A percentile compares a stretch with the other conserved stretches of the same genome.
These are phyloP conservation scores for Porites australiensis DNA, from an alignment of 64 coral and sea anemone genomes.

Conservation along the genomic window DNA sequence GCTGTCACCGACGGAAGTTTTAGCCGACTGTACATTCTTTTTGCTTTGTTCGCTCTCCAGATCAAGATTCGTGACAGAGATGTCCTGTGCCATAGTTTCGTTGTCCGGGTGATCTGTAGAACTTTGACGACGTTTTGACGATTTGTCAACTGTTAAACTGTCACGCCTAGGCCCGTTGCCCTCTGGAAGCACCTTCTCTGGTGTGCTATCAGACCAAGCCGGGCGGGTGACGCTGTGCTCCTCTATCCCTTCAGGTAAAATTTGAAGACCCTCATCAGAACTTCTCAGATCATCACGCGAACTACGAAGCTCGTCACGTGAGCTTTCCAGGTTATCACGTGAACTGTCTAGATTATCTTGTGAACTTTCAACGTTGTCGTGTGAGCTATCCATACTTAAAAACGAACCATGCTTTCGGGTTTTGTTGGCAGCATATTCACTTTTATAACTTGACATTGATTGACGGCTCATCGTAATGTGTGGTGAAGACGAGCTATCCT, in stretches of 20 bases:
- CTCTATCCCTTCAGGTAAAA: not conserved
- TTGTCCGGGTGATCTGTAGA: not conserved
- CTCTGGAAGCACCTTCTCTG: not conserved
- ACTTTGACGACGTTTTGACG: not conserved
- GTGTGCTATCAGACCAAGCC: not conserved
- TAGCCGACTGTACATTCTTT: not conserved
- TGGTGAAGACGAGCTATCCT: not conserved
- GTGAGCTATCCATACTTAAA: not conserved
- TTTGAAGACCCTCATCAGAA: not conserved
- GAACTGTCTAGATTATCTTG: conserved; percentile 5
- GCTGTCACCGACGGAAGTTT: not conserved
- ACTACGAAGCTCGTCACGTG: not conserved
- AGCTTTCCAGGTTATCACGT: conserved; percentile 1
- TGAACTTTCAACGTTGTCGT: not conserved
- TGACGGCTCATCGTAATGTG: not conserved
- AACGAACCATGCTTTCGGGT: conserved; percentile 2
- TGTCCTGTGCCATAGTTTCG: conserved; percentile 28
- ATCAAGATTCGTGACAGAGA: conserved; percentile 39
- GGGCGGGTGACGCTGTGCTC: not conserved
- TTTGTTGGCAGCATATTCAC: not conserved
- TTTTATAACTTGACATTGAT: conserved; percentile 26
- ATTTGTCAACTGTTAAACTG: not conserved
- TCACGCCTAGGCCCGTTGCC: not conserved
- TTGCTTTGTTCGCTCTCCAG: not conserved
- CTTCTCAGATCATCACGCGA: conserved; percentile 2